Conservation (phyloP, 2,888 invertebrate species). For the Panorpa germanica region DNA sequence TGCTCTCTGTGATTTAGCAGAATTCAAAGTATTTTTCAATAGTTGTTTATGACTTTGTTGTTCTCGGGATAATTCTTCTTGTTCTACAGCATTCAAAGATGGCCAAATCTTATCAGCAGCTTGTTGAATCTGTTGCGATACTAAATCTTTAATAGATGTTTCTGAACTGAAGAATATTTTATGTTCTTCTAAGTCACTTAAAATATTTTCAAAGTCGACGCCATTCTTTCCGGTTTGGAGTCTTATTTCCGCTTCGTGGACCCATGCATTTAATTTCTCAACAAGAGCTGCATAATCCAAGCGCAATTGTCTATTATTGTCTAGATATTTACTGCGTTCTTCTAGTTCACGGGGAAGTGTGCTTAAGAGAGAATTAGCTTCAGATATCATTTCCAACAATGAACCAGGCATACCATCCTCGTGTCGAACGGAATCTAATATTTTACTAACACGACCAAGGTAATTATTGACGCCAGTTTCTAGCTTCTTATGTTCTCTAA, state of each 20-base stretch:
- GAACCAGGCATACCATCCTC: slow-evolving; percentile 67
- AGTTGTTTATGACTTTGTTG: slow-evolving; percentile 65
- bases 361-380: slow-evolving; percentile 57
- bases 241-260: slow-evolving; percentile 61
- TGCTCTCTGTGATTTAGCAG: slow-evolving; percentile 62
- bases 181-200: slow-evolving; percentile 68
- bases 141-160: slow-evolving; percentile 54
- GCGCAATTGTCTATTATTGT: slow-evolving; percentile 55
- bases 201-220: slow-evolving; percentile 72
- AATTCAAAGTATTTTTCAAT: slow-evolving; percentile 63
- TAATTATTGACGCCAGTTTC: slow-evolving; percentile 48
- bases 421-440: slow-evolving; percentile 50
- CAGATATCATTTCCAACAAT: slow-evolving; percentile 66
- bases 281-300: slow-evolving; percentile 58
- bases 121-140: slow-evolving; percentile 64
- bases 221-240: slow-evolving; percentile 64
- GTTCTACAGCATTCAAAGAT: slow-evolving; percentile 58
- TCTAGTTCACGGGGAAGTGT: slow-evolving; percentile 65
- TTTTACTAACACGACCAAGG: slow-evolving; percentile 45
- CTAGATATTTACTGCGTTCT: slow-evolving; percentile 62
- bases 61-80: slow-evolving; percentile 65
- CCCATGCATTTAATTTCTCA: slow-evolving; percentile 65
- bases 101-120: slow-evolving; percentile 80
- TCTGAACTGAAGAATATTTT: slow-evolving; percentile 72
- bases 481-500: slow-evolving; percentile 54